Evolutionary conservation across 1,140 invertebrate species (phyloP), one percentile per base, ranked within the genome.

Genomic region (Lamellibrachia luymesi): DNA sequence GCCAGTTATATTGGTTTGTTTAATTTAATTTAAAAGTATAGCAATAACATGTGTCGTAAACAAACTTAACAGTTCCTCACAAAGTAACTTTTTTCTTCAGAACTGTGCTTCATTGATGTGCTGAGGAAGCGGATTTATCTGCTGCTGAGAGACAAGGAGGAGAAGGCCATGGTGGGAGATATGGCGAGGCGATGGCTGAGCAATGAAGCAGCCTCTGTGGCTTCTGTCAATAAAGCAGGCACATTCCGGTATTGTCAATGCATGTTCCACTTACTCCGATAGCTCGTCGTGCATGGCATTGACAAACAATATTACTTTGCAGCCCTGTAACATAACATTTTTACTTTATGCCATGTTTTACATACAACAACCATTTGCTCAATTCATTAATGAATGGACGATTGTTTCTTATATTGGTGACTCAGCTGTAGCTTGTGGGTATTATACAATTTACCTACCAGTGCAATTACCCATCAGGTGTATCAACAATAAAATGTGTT

Each of bases 141-240:
- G 2, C 89, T 95, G 90, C 93, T 95, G 49, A 94, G 93, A 25
- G 94, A 95, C 90, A 95, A 94, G 92, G 95, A 95, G 90, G 64
- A 94, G 64, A 93, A 93, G 10, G 90, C 92, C 17, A 93, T 80
- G 17, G 64, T 92, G 56, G 50, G n/a, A 52, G 50, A 89, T 49
- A 92, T 22, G 92, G 94, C 90, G 91, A 80, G 8, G 25, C 91
- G 93, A 91, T 95, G 95, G 95, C 89, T 95, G 10, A 93, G 92
- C 17, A 93, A 93, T 27, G 95, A 95, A 50, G 95, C 95, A 50
- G 94, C 94, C n/a, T 94, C 94, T 91, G 80, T 93, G 10, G 94
- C 95, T 13, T 92, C 93, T 89, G 94, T 95, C 50, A 94, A 95
- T 52, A 95, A 94, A 92, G 94, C 95, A 49, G 95, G 95, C 90